Evolutionary conservation across 2,888 invertebrate species (phyloP), one percentile per base, ranked within the genome.

Genomic region (Clivina fossor): DNA sequence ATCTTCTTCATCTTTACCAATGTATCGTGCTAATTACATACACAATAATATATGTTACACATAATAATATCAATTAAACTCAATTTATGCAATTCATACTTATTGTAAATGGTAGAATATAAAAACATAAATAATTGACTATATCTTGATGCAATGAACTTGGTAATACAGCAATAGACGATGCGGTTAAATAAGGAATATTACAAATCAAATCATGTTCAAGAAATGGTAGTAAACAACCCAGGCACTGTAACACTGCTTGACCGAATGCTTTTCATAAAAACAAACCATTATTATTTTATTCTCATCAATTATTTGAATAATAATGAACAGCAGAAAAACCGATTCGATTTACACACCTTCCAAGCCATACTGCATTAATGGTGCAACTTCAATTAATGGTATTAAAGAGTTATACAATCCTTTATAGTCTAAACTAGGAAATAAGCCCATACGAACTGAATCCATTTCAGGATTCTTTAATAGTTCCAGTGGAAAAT

Each of bases 191-290:
- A 73, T 95, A 95, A 16, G 98, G 95, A 65, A 99, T 79, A 68
- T 93, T 92, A 77, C 98, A 97, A 64, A 99, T 90, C 69, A 93
- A 81, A 71, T 98, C 97, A 71, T 93, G 90, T 72, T 98, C 97
- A 68, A 99, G 78, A 76, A 99, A 99, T 8, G 98, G 95, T 60
- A 98, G 82, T 63, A 99, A 80, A 71, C 96, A 96, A 61, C 94
- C 93, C 61, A 98, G 79, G 65, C 95, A 94, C 75, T 95, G 94
- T 28, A 99, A 81, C 48, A 97, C 83, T 20, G 93, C 89, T 78
- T 93, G 90, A 9, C 96, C 97, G 71, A 98, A 91, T 50, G 87
- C 97, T 94, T n/a, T n/a, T n/a, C n/a, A n/a, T n/a, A n/a, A n/a
- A n/a, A n/a, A n/a, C n/a, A n/a, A n/a, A n/a, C n/a, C n/a, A n/a